These are phyloP conservation scores for Taeniopygia guttata DNA, from an alignment of 2,797 vertebrate species.

Conservation along the genomic window DNA sequence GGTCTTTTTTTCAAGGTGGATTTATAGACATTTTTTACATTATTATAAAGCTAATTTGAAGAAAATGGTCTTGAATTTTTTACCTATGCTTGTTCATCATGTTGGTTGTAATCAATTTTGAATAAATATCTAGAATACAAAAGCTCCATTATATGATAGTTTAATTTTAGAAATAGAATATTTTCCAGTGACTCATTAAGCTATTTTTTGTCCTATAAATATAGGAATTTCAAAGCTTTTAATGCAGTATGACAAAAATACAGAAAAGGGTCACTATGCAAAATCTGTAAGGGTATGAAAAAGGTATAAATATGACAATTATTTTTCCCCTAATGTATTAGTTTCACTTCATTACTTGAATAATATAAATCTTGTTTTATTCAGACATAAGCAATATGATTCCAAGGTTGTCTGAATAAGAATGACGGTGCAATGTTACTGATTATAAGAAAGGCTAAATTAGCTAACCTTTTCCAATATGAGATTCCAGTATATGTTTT, in stretches of 20 bases:
- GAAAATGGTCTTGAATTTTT: neutral
- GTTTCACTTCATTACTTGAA: neutral
- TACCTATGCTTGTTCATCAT: accelerated
- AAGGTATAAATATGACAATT: neutral
- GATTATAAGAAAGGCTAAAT: neutral
- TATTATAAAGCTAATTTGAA: neutral
- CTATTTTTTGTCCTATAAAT: neutral
- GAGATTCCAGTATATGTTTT: neutral
- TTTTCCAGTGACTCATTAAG: neutral
- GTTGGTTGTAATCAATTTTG: neutral
- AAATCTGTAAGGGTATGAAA: neutral
- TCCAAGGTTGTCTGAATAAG: neutral
- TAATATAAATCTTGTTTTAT: neutral
- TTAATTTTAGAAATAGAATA: neutral
- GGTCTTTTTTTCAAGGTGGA: neutral
- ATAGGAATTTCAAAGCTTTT: neutral
- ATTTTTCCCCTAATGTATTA: neutral
- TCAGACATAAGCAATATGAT: neutral
- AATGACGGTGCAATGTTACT: neutral
- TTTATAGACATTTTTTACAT: neutral
- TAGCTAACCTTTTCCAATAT: neutral
- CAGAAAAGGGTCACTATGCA: neutral
- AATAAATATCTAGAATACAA: neutral
- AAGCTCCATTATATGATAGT: neutral
- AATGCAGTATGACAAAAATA: neutral